Evolutionary conservation across 2,888 invertebrate genomes (phyloP).

Genomic region (Nymphalis polychloros): DNA sequence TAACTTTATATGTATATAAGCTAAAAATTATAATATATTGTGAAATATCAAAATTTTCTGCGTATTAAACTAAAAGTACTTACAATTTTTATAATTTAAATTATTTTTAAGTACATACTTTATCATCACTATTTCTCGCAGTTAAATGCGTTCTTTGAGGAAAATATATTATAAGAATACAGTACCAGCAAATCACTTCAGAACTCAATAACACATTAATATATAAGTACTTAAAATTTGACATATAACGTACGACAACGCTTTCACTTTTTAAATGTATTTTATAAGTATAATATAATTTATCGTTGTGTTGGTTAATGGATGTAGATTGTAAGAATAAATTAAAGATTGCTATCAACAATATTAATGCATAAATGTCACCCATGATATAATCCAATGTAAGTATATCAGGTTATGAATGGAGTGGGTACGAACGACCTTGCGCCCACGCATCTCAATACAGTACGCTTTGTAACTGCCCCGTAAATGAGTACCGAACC

Average conservation of each 20-base stretch:
- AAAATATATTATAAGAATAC: not conserved
- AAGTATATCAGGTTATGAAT: constrained; percentile 34
- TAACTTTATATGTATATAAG: too few relatives aligned
- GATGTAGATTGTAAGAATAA: constrained; percentile 20
- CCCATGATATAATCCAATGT: constrained; percentile 31
- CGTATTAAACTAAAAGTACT: too few relatives aligned
- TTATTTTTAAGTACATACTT: too few relatives aligned
- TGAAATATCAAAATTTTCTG: too few relatives aligned
- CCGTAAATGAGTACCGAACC: not conserved
- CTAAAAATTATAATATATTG: too few relatives aligned
- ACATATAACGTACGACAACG: not conserved
- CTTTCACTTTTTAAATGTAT: constrained; percentile 1
- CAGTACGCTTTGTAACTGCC: constrained; percentile 28
- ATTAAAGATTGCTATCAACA: constrained; percentile 29
- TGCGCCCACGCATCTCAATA: constrained; percentile 30
- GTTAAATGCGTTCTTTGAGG: too few relatives aligned
- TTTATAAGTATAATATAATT: not conserved
- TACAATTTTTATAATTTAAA: too few relatives aligned
- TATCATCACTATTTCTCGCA: too few relatives aligned
- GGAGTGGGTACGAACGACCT: constrained; percentile 31
- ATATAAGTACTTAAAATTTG: not conserved
- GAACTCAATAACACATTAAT: not conserved
- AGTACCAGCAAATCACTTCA: not conserved
- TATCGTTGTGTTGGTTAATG: constrained; percentile 5
- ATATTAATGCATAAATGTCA: constrained; percentile 33